phyloP scores from a whole-genome alignment of 2,888 invertebrate species.

The Oscheius myriophilus region DNA sequence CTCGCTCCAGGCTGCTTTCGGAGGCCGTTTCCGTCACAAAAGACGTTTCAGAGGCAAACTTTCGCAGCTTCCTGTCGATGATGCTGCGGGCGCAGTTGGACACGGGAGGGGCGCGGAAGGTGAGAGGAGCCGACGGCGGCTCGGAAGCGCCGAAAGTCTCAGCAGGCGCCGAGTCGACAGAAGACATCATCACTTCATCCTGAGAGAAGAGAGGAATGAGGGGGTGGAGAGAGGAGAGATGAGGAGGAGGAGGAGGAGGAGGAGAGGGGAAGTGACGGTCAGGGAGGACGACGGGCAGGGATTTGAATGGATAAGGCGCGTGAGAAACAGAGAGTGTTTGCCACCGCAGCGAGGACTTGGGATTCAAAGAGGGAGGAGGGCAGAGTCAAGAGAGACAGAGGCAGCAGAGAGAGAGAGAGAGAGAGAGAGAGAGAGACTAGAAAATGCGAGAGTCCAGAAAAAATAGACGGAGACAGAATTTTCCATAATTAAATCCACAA shows the following conservation, averaged over 20 bases:
- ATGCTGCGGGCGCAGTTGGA: conserved; percentile 58
- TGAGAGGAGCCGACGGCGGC: conserved; percentile 46
- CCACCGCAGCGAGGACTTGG: too few relatives aligned
- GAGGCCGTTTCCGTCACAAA: conserved; percentile 61
- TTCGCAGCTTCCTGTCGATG: conserved; percentile 61
- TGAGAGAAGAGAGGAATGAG: conserved; percentile 1
- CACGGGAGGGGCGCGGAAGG: conserved; percentile 47
- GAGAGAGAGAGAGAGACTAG: too few relatives aligned
- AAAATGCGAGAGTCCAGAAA: too few relatives aligned
- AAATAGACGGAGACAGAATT: too few relatives aligned
- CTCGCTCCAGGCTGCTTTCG: conserved; percentile 48
- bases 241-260: conserved; percentile 2
- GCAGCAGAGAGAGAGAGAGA: too few relatives aligned
- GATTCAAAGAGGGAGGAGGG: too few relatives aligned
- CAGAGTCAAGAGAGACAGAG: too few relatives aligned
- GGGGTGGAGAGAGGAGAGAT: background rate
- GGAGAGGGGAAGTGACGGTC: background rate
- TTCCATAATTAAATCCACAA: too few relatives aligned
- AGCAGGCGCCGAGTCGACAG: conserved; percentile 49
- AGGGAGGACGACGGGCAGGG: conserved; percentile 4
- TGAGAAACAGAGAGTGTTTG: conserved; percentile 9
- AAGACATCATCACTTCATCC: conserved; percentile 32
- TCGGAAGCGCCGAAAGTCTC: conserved; percentile 43
- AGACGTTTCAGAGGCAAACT: conserved; percentile 67
- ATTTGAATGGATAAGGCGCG: conserved; percentile 27